phyloP scores from a whole-genome alignment of 2,113 vertebrate species.

The Cavia porcellus region DNA sequence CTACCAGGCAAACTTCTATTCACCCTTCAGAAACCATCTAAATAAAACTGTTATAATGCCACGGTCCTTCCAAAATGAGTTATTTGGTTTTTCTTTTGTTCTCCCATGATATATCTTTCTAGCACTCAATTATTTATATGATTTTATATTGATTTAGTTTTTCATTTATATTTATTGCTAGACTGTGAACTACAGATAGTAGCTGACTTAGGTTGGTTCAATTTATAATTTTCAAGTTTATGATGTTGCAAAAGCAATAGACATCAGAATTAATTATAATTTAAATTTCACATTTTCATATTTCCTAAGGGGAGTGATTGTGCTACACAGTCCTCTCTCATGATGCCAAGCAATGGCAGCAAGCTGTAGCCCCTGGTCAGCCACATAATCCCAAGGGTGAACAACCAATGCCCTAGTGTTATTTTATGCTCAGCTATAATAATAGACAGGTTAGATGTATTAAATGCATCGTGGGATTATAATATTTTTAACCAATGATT shows the following conservation, averaged over 20 bases:
- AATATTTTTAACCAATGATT: background rate
- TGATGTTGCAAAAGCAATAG: background rate
- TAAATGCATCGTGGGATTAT: background rate
- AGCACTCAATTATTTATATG: background rate
- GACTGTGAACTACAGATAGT: slow-evolving; percentile 6
- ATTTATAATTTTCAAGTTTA: background rate
- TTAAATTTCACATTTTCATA: background rate
- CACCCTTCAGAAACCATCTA: background rate
- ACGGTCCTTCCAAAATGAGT: background rate
- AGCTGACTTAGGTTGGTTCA: background rate
- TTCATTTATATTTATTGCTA: slow-evolving; percentile 13
- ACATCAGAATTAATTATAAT: background rate
- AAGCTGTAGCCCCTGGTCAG: background rate
- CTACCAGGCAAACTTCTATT: slow-evolving; percentile 17
- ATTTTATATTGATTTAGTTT: slow-evolving; percentile 54
- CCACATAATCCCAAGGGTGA: background rate
- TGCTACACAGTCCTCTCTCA: background rate
- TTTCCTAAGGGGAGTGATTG: background rate
- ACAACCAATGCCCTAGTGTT: background rate
- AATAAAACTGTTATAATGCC: background rate
- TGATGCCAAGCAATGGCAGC: background rate
- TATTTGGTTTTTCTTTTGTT: slow-evolving; percentile 14
- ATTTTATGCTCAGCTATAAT: background rate
- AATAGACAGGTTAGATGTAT: background rate
- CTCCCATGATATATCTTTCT: background rate